Conservation (phyloP, 2,888 invertebrate species). For the Allygus modestus region DNA sequence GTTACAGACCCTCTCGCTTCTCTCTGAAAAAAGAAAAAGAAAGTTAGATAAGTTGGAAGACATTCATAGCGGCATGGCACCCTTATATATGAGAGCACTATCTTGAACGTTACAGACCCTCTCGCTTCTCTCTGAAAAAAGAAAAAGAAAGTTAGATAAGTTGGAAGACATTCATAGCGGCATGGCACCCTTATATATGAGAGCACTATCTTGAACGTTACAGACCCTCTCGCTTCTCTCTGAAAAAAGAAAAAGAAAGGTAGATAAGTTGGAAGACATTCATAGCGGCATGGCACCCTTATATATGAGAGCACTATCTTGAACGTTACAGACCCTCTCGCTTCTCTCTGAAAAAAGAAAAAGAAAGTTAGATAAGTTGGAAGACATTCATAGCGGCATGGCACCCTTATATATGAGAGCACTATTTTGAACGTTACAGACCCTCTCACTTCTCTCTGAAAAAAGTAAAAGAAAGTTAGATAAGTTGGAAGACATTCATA, state of each 20-base stretch:
- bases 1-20: constrained; percentile 98
- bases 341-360: constrained; percentile 90
- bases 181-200: constrained; percentile 98
- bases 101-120: constrained; percentile 99
- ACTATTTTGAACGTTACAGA: constrained; percentile 99
- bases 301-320: constrained; percentile 99
- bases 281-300: constrained; percentile 97
- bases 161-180: constrained; percentile 84
- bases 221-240: constrained; percentile 98
- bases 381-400: constrained; percentile 90
- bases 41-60: neutral
- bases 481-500: constrained; percentile 80
- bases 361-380: neutral
- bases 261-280: constrained; percentile 72
- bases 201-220: constrained; percentile 99
- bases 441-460: constrained; percentile 96
- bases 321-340: constrained; percentile 98
- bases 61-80: constrained; percentile 96
- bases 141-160: neutral
- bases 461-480: constrained; percentile 70
- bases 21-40: constrained; percentile 82
- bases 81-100: constrained; percentile 98
- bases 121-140: constrained; percentile 93
- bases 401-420: constrained; percentile 98
- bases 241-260: constrained; percentile 76